Evolutionary conservation across 2,888 invertebrate genomes (phyloP), one percentile per base, ranked within the genome.

Genomic region (Gastracanthus pulcherrimus): DNA sequence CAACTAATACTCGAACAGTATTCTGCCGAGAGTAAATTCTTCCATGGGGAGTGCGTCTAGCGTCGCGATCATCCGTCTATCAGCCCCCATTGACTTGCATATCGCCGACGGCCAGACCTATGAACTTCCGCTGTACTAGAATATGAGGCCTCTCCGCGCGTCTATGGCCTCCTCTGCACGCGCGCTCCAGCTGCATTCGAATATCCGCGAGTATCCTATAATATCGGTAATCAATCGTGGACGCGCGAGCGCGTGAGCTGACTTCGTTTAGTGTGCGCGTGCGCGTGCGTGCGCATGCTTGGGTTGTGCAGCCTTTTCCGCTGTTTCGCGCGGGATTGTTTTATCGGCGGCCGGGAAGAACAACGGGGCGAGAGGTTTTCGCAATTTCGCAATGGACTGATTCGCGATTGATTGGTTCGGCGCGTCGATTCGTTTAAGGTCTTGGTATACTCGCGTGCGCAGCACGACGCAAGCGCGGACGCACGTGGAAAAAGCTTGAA

Each of bases 11-110:
- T n/a, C n/a, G n/a, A n/a, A n/a, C n/a, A n/a, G n/a, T n/a, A n/a
- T n/a, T n/a, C n/a, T n/a, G n/a, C n/a, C n/a, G n/a, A n/a, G n/a
- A n/a, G n/a, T n/a, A n/a, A n/a, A n/a, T n/a, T n/a, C n/a, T n/a
- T n/a, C n/a, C n/a, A n/a, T n/a, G n/a, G 70, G 74, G 77, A 26
- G 29, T 36, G n/a, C 38, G 23, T 23, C 26, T 23, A 29, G 23
- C 55, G 55, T 55, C 48, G n/a, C n/a, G n/a, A n/a, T 41, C 66
- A 70, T 72, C 72, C 51, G 38, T 78, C 78, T 75, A 78, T 75
- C 70, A 62, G 60, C 45, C 70, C 70, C 70, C 70, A 81, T 81
- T 81, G 77, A 77, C 81, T 81, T 77, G 77, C 81, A 74, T 81
- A 77, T 81, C 77, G 55, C 69, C 38, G 41, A 60, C 23, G 60